Evolutionary conservation across 2,888 invertebrate genomes (phyloP).

Genomic region (Schrankia costaestrigalis): DNA sequence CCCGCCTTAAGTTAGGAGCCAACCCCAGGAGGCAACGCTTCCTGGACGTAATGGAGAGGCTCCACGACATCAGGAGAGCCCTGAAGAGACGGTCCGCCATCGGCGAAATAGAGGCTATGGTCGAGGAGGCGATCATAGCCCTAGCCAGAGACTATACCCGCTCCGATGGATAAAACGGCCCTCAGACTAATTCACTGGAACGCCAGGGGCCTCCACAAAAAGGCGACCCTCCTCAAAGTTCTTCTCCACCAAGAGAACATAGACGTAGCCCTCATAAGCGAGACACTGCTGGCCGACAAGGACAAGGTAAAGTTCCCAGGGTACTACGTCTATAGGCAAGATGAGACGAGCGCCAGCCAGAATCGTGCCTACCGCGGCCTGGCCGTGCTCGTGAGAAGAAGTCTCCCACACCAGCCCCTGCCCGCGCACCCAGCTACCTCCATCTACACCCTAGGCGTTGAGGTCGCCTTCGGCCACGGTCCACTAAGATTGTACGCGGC

Average conservation of each 20-base stretch:
- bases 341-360: not conserved
- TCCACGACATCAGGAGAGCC: too few species aligned
- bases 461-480: not conserved
- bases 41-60: too few species aligned
- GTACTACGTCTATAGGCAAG: not conserved
- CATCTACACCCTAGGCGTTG: constrained; percentile 1
- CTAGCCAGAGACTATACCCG: not conserved
- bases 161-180: not conserved
- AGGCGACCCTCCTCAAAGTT: not conserved
- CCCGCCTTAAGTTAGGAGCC: too few species aligned
- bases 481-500: not conserved
- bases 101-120: too few species aligned
- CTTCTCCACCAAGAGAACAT: not conserved
- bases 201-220: not conserved
- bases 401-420: constrained; percentile 1
- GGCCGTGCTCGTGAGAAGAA: not conserved
- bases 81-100: too few species aligned
- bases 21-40: too few species aligned
- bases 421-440: not conserved
- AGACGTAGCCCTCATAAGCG: not conserved
- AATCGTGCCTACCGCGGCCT: constrained; percentile 1
- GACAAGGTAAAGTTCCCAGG: not conserved
- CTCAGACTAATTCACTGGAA: not conserved
- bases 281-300: not conserved
- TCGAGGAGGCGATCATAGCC: not conserved